Conservation (phyloP, 2,888 invertebrate species). For the Scaptomyza parva region DNA sequence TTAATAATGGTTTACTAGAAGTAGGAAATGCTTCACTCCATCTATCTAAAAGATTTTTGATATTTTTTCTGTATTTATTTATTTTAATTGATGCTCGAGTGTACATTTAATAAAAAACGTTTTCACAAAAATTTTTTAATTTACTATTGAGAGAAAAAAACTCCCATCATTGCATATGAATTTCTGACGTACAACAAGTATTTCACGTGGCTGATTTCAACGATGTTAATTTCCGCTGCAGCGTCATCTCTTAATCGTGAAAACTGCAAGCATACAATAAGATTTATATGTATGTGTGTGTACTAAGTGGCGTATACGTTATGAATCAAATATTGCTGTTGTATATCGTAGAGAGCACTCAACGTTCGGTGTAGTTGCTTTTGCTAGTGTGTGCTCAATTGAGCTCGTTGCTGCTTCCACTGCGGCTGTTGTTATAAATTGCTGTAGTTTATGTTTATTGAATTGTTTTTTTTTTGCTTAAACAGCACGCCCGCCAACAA, state of each 20-base stretch:
- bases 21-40: too few species aligned
- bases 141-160: not conserved
- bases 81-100: too few species aligned
- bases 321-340: constrained; percentile 19
- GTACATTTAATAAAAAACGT: not conserved
- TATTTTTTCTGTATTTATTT: too few species aligned
- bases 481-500: constrained; percentile 52
- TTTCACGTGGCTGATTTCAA: constrained; percentile 15
- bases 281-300: too few species aligned
- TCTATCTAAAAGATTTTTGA: not conserved
- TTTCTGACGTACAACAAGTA: constrained; percentile 2
- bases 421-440: constrained; percentile 26
- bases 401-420: constrained; percentile 32
- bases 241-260: constrained; percentile 13
- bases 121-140: not conserved
- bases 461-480: constrained; percentile 47
- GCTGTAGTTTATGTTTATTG: constrained; percentile 39
- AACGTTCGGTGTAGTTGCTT: constrained; percentile 5
- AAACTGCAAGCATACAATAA: constrained; percentile 1
- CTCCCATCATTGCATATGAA: not conserved
- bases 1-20: too few species aligned
- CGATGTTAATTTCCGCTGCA: constrained; percentile 36
- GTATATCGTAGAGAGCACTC: constrained; percentile 8
- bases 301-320: constrained; percentile 44
- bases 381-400: constrained; percentile 38